Evolutionary conservation across 2,888 invertebrate genomes (phyloP).

Genomic region (Torymus aiolomorphi): DNA sequence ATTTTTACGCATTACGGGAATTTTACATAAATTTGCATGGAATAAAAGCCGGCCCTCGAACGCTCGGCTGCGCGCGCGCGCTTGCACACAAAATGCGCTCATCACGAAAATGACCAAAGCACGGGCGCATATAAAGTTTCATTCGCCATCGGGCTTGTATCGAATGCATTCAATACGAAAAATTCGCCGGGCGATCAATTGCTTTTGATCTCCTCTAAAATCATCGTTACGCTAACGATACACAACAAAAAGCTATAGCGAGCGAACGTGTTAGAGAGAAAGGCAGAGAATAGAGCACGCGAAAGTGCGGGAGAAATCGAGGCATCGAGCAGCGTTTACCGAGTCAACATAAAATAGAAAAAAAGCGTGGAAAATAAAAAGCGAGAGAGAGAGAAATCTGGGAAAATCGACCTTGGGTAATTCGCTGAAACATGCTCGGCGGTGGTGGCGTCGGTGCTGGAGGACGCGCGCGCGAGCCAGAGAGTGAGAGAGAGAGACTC

Average conservation of each 20-base stretch:
- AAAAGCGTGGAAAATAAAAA: conserved; percentile 30
- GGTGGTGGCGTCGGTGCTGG: no score
- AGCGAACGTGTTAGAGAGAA: not conserved
- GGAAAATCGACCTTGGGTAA: conserved; percentile 53
- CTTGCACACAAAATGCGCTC: not conserved
- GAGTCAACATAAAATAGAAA: conserved; percentile 34
- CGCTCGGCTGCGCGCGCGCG: no score
- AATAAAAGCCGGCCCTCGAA: conserved; percentile 9
- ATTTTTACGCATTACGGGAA: conserved; percentile 14
- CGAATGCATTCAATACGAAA: conserved; percentile 18
- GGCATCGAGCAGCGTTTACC: conserved; percentile 36
- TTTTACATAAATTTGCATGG: conserved; percentile 10
- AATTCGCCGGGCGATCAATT: conserved; percentile 29
- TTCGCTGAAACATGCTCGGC: conserved; percentile 27
- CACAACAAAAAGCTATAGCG: conserved; percentile 28
- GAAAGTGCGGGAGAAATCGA: not conserved
- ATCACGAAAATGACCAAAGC: conserved; percentile 4
- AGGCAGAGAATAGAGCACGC: not conserved
- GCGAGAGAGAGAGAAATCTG: conserved; percentile 25
- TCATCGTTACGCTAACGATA: conserved; percentile 35
- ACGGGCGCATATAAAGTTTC: conserved; percentile 2
- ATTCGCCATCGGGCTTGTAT: conserved; percentile 1
- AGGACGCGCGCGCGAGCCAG: not conserved
- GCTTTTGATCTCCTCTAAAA: conserved; percentile 44
- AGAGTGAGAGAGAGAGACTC: not conserved